These are phyloP conservation scores for Invenusta paracnida DNA, from an alignment of 2,888 invertebrate genomes.

Conservation along the genomic window DNA sequence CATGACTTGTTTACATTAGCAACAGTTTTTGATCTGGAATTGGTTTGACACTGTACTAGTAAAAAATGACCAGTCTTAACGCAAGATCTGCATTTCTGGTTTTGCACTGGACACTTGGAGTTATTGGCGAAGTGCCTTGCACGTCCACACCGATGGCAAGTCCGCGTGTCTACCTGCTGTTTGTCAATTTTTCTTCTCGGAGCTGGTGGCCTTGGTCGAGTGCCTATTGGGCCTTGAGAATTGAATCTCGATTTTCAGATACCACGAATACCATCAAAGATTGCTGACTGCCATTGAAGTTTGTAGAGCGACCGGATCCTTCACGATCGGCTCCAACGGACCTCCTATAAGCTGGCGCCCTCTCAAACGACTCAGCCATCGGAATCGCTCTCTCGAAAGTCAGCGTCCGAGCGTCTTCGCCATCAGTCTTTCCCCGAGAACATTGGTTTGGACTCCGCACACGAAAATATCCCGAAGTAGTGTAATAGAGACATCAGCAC, in stretches of 20 bases:
- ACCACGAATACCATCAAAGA: not conserved
- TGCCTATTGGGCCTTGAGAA: not conserved
- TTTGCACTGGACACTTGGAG: not conserved
- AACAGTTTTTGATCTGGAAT: not conserved
- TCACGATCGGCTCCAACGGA: not conserved
- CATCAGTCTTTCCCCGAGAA: not conserved
- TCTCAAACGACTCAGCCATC: not conserved
- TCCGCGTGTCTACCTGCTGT: not conserved
- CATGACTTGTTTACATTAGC: no score
- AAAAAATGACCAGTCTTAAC: not conserved
- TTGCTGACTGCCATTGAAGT: not conserved
- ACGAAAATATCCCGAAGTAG: not conserved
- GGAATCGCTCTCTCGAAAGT: not conserved
- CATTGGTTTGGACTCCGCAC: not conserved
- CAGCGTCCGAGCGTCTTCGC: not conserved
- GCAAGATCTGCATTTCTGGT: not conserved
- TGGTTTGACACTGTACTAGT: not conserved
- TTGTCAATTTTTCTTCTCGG: not conserved
- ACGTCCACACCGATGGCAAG: not conserved
- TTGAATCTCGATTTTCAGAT: not conserved
- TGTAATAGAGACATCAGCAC: not conserved
- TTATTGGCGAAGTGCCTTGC: not conserved
- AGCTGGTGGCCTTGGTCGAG: not conserved
- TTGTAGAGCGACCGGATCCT: not conserved
- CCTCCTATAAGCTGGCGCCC: not conserved